Base-by-base conservation (phyloP, 2,888 invertebrate species). In the Microchrysa polita region DNA sequence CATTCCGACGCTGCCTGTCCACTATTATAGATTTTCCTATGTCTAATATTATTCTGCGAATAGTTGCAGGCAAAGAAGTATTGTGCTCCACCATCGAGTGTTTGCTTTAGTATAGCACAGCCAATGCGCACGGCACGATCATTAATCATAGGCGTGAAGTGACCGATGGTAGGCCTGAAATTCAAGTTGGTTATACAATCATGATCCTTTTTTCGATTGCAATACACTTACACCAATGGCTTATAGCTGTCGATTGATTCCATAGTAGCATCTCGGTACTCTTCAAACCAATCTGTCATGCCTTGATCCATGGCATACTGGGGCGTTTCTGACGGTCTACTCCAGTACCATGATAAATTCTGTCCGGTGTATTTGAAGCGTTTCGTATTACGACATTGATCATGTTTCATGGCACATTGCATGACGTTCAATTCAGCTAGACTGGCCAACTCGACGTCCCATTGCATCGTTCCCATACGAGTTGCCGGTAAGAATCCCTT, bases 341-440 rank as follows among this genome's bases (percentile, higher is more conserved):
- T 22, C 61, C 61, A 61, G 16, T 34, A 22, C 27, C 34, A 27
- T 2, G 67, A 60, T 27, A 72, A 53, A 48, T 72, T 72, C 59
- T 72, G 72, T 27, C 72, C 72, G 22, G 63, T 40, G 42, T 16
- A 72, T 16, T n/a, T n/a, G 42, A 72, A 72, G n/a, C 20, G 20
- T 16, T 72, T 61, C 1, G 72, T 72, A 23, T 63, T 72, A 5
- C 61, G 60, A 27, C 72, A 72, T n/a, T 20, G 2, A 34, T 72
- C 72, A 20, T 72, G 72, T 52, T 60, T 52, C 72, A 63, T 34
- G 10, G 23, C 34, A 23, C 72, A 72, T 52, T 61, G 61, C 48
- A 9, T 44, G 5, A 61, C 61, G 44, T 72, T 72, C 16, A 52
- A 40, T 48, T 20, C 44, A 1, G 72, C 72, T 0, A 72, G 14